Conservation (phyloP, 2,888 invertebrate species). For the Ophioninae sp. region DNA sequence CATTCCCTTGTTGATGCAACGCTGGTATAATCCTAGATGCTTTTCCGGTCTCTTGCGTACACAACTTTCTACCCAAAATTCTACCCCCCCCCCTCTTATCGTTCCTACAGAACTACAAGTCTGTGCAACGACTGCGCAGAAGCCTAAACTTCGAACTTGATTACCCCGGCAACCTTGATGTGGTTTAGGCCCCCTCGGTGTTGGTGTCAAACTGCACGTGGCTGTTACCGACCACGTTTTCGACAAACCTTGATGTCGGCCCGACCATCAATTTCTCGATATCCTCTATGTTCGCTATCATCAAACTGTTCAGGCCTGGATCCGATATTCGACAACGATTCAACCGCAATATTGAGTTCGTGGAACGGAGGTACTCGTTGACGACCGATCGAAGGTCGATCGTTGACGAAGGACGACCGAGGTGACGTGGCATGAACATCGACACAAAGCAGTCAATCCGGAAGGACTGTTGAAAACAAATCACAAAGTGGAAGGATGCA, state of each 20-base stretch:
- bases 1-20: conserved; percentile 62
- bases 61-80: conserved; percentile 26
- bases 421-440: not conserved
- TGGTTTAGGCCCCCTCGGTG: conserved; percentile 13
- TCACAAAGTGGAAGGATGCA: not conserved
- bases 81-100: not conserved
- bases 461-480: not conserved
- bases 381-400: not conserved
- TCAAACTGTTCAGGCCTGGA: too few relatives aligned
- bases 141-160: conserved; percentile 61
- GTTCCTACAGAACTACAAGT: conserved; percentile 13
- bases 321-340: conserved; percentile 48
- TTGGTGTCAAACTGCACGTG: not conserved
- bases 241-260: conserved; percentile 48
- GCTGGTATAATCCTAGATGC: conserved; percentile 54
- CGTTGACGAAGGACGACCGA: not conserved
- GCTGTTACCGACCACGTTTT: conserved; percentile 19
- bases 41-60: conserved; percentile 25
- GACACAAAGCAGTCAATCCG: not conserved
- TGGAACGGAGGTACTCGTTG: not conserved
- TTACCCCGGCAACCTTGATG: conserved; percentile 44
- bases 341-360: not conserved
- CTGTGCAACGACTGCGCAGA: conserved; percentile 43
- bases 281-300: conserved; percentile 56
- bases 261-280: conserved; percentile 58